phyloP scores from a whole-genome alignment of 2,888 invertebrate species.

The Pseudococcus viburni region DNA sequence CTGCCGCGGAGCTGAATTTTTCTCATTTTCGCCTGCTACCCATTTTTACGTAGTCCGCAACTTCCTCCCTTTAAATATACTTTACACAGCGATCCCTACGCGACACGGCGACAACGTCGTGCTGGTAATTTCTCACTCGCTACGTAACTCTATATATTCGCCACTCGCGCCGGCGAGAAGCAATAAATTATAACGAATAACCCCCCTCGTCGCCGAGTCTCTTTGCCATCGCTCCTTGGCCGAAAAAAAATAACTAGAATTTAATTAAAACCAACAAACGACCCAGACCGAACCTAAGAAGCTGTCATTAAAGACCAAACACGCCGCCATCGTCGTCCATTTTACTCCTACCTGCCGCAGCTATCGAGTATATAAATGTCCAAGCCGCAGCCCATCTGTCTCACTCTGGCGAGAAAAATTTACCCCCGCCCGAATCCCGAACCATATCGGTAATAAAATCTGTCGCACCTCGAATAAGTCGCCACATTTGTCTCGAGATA shows the following conservation, averaged over 20 bases:
- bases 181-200: conserved; percentile 39
- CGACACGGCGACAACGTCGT: neutral
- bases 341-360: neutral
- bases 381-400: neutral
- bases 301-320: conserved; percentile 18
- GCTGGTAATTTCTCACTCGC: conserved; percentile 32
- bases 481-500: neutral
- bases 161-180: neutral
- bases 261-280: conserved; percentile 41
- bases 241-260: conserved; percentile 39
- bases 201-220: neutral
- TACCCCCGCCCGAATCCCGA: neutral
- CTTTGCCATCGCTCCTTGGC: neutral
- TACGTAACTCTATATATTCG: conserved; percentile 9
- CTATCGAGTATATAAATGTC: conserved; percentile 13
- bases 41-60: neutral
- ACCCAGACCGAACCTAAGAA: neutral
- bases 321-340: neutral
- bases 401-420: conserved; percentile 6
- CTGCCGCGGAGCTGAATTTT: conserved; percentile 15
- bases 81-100: neutral
- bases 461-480: neutral
- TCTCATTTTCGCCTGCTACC: conserved; percentile 21
- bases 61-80: conserved; percentile 43
- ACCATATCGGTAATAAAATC: neutral